Evolutionary conservation across 1,140 invertebrate species (phyloP).

Genomic region (Zaprionus nigranus): DNA sequence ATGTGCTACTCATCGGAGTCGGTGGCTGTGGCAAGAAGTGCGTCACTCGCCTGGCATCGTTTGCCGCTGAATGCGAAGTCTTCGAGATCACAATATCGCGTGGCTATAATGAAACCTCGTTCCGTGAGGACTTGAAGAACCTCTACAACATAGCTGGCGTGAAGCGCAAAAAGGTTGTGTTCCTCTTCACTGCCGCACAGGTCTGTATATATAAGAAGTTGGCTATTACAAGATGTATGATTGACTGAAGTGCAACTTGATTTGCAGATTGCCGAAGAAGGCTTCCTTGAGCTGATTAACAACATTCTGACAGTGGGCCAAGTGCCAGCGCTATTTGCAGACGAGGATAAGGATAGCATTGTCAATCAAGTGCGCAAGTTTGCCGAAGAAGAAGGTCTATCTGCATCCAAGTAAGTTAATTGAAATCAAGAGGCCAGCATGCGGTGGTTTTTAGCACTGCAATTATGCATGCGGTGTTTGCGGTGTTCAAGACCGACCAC

Average conservation of each 20-base stretch:
- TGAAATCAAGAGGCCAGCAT: background rate
- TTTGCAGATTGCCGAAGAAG: constrained; percentile 88
- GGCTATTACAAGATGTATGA: too few species aligned
- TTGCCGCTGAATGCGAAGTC: constrained; percentile 90
- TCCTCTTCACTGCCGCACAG: constrained; percentile 93
- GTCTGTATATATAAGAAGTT: constrained; percentile 86
- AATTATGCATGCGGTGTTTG: too few species aligned
- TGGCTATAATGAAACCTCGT: constrained; percentile 92
- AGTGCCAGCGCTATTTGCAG: constrained; percentile 92
- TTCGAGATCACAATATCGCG: constrained; percentile 93
- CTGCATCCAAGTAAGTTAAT: constrained; percentile 87
- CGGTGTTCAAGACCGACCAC: too few species aligned
- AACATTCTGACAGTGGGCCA: constrained; percentile 95
- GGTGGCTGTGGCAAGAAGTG: constrained; percentile 94
- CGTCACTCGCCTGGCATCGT: constrained; percentile 89
- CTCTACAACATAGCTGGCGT: constrained; percentile 90
- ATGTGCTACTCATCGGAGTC: constrained; percentile 93
- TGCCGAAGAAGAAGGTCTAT: constrained; percentile 89
- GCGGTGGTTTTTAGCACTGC: background rate
- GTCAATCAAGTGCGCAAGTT: constrained; percentile 88
- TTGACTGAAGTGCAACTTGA: background rate
- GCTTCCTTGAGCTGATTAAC: constrained; percentile 95
- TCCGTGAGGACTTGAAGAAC: constrained; percentile 94
- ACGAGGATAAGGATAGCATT: constrained; percentile 94
- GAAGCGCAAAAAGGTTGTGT: constrained; percentile 91